phyloP scores from a whole-genome alignment of 1,140 invertebrate species.

The Planococcus citri region DNA sequence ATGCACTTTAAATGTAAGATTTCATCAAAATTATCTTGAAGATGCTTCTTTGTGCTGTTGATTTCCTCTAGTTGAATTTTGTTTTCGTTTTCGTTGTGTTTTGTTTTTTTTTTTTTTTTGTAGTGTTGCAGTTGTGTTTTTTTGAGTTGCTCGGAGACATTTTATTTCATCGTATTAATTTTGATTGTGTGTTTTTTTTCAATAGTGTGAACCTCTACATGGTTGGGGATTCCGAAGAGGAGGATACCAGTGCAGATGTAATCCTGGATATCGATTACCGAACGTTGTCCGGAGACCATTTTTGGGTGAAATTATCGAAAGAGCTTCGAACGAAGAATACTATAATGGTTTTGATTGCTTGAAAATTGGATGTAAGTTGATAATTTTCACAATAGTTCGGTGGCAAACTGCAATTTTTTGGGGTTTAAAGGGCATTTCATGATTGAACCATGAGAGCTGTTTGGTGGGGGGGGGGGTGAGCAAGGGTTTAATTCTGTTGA shows the following conservation, averaged over 20 bases:
- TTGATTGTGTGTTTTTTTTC: conserved; percentile 28
- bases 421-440: no score
- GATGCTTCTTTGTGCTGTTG: no score
- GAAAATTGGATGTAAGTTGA: conserved; percentile 75
- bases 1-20: background rate
- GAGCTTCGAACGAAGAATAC: conserved; percentile 82
- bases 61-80: no score
- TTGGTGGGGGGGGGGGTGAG: background rate
- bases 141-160: background rate
- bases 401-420: no score
- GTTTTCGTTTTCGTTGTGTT: no score
- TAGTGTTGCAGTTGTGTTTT: no score
- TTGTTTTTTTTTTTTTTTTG: no score
- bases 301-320: conserved; percentile 84
- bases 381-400: background rate
- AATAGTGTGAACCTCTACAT: conserved; percentile 93
- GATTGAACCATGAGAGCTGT: background rate
- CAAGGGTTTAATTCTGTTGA: no score
- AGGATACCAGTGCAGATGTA: conserved; percentile 90
- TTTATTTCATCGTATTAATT: background rate
- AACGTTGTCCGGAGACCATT: conserved; percentile 75
- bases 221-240: conserved; percentile 91
- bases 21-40: background rate
- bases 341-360: conserved; percentile 83
- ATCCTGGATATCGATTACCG: conserved; percentile 77